Base-by-base conservation (phyloP, 2,888 invertebrate genomes). In the Epirrhoe tristata region DNA sequence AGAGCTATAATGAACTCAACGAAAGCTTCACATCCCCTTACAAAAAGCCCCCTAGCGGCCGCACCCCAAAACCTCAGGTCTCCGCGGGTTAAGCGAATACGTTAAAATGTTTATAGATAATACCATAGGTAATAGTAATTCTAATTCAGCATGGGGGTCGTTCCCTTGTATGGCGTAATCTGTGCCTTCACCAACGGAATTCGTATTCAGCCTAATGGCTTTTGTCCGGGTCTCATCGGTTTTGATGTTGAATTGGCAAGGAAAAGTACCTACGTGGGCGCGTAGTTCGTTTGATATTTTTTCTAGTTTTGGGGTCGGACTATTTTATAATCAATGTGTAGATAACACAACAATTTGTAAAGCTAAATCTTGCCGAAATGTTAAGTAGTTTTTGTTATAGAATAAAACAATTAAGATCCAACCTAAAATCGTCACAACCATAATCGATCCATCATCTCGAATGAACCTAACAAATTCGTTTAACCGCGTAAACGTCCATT, bases 91-190 rank as follows among this genome's bases (percentile, higher is more conserved):
- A 93, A 93, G 88, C 88, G 90, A 76, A 81, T 83, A 88, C 88
- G 90, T 86, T 93, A 91, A 92, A 93, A 93, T 93, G 92, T 92
- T 93, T 93, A 93, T 89, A 93, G 91, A 93, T 93, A 92, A 93
- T 91, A 84, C 90, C 68, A 60, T 86, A 86, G 84, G 87, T 86
- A 89, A 91, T 90, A 88, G 89, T 89, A 87, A 89, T 88, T 87
- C 88, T 88, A 82, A 85, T 87, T 82, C 69, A 73, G 74, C 80
- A 60, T 82, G 85, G 87, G 84, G 80, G 74, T 71, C 66, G 76
- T 48, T 17, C 67, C 67, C 63, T 60, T 54, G 58, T 64, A 76
- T 65, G 58, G 17, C 67, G 67, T 68, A 67, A 67, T 67, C 67
- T 63, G 60, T 63, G 70, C 80, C 86, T 86, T 86, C 80, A 79